A percentile compares a stretch with the other conserved stretches of the same genome.
phyloP scores from a whole-genome alignment of 2,888 invertebrate genomes.

The Mantis religiosa region DNA sequence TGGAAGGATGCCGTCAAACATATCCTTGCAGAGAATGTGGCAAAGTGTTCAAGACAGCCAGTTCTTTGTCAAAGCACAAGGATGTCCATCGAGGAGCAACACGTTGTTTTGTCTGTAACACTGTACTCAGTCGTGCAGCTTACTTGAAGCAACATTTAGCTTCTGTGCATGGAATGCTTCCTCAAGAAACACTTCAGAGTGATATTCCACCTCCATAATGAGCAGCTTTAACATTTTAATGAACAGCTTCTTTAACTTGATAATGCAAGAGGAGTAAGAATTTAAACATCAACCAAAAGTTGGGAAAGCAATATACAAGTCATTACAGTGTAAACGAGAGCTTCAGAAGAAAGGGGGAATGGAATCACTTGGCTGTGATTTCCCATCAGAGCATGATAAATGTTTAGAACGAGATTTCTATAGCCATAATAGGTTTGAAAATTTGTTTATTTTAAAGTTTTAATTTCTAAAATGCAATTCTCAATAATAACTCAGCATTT shows the following conservation, averaged over 20 bases:
- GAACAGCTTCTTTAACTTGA: background rate
- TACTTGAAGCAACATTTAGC: constrained; percentile 34
- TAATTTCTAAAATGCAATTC: too few species aligned
- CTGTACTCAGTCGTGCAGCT: constrained; percentile 52
- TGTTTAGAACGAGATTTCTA: too few species aligned
- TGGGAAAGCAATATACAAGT: too few species aligned
- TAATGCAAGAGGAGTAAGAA: too few species aligned
- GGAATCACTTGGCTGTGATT: too few species aligned
- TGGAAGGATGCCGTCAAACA: background rate
- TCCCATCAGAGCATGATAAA: too few species aligned
- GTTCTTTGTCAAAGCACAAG: constrained; percentile 57
- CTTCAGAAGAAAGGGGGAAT: too few species aligned
- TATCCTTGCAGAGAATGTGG: constrained; percentile 54
- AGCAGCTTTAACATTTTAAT: background rate
- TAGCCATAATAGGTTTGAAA: too few species aligned
- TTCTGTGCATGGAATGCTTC: constrained; percentile 11
- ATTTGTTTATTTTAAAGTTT: too few species aligned
- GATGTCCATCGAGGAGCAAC: constrained; percentile 61
- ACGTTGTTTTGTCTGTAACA: constrained; percentile 58
- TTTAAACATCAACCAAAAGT: too few species aligned
- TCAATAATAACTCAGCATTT: too few species aligned
- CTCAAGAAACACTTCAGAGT: background rate
- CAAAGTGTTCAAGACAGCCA: constrained; percentile 58
- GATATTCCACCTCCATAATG: background rate
- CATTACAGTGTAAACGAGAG: too few species aligned